phyloP scores from a whole-genome alignment of 2,113 vertebrate species.

The Bujurquina vittata region DNA sequence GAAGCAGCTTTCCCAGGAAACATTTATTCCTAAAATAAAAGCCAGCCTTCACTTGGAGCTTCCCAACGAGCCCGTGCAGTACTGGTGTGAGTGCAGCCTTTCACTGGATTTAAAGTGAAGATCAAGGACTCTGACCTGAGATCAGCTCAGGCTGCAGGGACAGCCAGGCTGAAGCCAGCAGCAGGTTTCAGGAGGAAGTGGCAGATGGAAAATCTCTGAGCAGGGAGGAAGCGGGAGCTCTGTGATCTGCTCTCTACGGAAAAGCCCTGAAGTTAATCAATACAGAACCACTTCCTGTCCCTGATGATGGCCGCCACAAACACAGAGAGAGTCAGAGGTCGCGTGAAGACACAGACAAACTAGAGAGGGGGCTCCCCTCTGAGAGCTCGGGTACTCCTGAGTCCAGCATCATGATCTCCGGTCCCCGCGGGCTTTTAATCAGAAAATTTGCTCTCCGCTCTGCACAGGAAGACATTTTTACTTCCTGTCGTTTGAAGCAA shows the following conservation, averaged over 20 bases:
- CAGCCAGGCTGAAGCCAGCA: not conserved
- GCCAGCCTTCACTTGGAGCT: not conserved
- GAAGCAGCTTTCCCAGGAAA: not conserved
- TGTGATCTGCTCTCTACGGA: not conserved
- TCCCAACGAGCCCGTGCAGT: not conserved
- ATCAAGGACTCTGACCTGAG: not conserved
- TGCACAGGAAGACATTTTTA: not conserved
- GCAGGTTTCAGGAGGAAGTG: not conserved
- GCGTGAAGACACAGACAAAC: not conserved
- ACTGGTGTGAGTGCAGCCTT: not conserved
- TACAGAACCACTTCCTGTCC: conserved; percentile 14
- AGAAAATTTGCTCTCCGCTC: not conserved
- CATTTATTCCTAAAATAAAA: not conserved
- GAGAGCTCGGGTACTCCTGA: not conserved
- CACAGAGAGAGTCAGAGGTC: not conserved
- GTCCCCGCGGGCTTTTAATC: not conserved
- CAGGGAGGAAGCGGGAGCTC: not conserved
- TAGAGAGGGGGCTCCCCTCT: not conserved
- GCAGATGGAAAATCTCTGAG: not conserved
- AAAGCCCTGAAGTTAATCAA: conserved; percentile 10
- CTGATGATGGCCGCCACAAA: fast-evolving
- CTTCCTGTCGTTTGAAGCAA: not conserved
- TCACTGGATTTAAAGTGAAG: not conserved
- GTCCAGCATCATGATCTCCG: not conserved
- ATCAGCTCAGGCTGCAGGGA: not conserved